These are phyloP conservation scores for Yponomeuta plumbellus DNA, from an alignment of 2,888 invertebrate genomes.

Conservation along the genomic window DNA sequence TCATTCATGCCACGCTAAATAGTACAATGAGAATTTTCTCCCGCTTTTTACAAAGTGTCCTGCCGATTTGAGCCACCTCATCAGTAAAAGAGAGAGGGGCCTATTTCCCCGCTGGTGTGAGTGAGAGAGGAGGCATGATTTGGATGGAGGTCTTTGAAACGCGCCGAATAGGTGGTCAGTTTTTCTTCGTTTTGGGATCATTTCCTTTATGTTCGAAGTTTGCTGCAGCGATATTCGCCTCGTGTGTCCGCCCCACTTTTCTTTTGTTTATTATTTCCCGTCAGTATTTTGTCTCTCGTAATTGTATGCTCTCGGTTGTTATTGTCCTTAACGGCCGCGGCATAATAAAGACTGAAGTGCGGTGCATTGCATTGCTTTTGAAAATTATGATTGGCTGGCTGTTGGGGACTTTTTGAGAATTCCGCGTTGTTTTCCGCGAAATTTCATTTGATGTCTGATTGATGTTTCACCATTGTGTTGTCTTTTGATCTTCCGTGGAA, in stretches of 20 bases:
- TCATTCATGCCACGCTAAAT: constrained; percentile 61
- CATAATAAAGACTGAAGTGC: constrained; percentile 13
- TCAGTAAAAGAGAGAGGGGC: not conserved
- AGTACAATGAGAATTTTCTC: constrained; percentile 49
- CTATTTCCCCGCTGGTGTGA: not conserved
- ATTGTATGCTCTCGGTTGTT: constrained; percentile 20
- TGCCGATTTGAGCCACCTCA: constrained; percentile 6
- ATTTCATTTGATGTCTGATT: not conserved
- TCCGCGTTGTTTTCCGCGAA: not conserved
- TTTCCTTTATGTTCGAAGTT: constrained; percentile 22
- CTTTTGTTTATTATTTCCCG: constrained; percentile 20
- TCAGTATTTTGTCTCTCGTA: constrained; percentile 19
- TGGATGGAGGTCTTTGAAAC: constrained; percentile 5
- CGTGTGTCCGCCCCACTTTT: constrained; percentile 54
- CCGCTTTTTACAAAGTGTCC: constrained; percentile 20
- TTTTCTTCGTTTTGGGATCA: constrained; percentile 20
- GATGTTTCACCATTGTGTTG: not conserved
- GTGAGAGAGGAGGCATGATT: not conserved
- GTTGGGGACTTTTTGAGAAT: not conserved
- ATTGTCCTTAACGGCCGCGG: constrained; percentile 15
- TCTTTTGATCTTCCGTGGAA: not conserved
- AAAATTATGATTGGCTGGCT: not conserved
- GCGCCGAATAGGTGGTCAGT: constrained; percentile 11
- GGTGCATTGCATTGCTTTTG: not conserved
- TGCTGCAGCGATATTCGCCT: constrained; percentile 22